phyloP scores from a whole-genome alignment of 2,797 vertebrate species.

The Pangasius krempfi region DNA sequence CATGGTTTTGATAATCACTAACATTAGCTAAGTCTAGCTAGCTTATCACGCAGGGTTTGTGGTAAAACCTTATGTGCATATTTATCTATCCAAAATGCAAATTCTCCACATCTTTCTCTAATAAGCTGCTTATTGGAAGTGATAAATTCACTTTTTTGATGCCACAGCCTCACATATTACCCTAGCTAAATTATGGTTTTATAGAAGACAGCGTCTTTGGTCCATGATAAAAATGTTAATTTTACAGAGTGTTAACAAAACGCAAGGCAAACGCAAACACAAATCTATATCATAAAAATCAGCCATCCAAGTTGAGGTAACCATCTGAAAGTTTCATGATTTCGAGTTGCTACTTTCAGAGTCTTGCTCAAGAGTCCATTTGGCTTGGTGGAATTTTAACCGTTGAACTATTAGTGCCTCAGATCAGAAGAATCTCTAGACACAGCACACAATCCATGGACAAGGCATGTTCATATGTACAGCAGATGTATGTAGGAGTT shows the following conservation, averaged over 20 bases:
- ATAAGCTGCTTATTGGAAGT: not conserved
- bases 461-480: constrained; percentile 54
- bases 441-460: constrained; percentile 13
- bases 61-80: not conserved
- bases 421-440: constrained; percentile 10
- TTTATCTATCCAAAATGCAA: not conserved
- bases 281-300: not conserved
- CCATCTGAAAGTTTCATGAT: not conserved
- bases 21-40: not conserved
- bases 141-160: not conserved
- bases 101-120: not conserved
- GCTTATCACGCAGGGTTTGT: not conserved
- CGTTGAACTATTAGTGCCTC: not conserved
- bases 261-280: not conserved
- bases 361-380: not conserved
- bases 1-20: not conserved
- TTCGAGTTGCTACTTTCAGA: not conserved
- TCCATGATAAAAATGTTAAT: not conserved
- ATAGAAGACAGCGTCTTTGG: not conserved
- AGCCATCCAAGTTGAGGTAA: not conserved
- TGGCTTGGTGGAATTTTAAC: not conserved
- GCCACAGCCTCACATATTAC: not conserved
- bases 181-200: not conserved
- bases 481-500: constrained; percentile 59
- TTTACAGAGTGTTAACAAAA: not conserved